Conservation (phyloP, 2,888 invertebrate species). For the Dolichomitus sp. region DNA sequence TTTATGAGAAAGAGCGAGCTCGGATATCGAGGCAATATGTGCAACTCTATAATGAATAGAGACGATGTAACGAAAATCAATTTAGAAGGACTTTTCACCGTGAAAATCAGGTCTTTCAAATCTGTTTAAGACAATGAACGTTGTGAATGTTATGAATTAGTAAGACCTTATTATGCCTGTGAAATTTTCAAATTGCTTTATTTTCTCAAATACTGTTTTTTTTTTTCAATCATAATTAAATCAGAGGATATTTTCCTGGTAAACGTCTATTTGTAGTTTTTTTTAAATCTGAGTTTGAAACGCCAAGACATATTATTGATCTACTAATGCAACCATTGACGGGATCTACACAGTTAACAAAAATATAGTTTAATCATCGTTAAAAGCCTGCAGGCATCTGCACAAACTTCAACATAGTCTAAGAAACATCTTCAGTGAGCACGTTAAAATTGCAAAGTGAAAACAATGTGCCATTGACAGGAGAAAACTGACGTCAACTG, state of each 20-base stretch:
- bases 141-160: no score
- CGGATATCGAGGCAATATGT: not conserved
- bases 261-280: not conserved
- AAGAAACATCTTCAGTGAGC: slow-evolving; percentile 6
- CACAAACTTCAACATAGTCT: not conserved
- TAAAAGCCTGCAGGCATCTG: slow-evolving; percentile 21
- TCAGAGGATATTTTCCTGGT: not conserved
- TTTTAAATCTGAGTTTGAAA: not conserved
- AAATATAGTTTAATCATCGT: slow-evolving; percentile 35
- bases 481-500: slow-evolving; percentile 15
- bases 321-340: not conserved
- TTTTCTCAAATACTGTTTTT: not conserved
- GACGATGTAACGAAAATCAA: not conserved
- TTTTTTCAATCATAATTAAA: not conserved
- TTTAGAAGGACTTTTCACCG: not conserved
- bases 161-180: no score
- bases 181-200: not conserved
- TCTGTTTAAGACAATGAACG: not conserved
- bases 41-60: not conserved
- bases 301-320: not conserved
- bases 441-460: not conserved
- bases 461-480: slow-evolving; percentile 33
- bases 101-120: not conserved
- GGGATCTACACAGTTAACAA: not conserved
- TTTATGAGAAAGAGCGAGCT: not conserved